A percentile compares a stretch with the other conserved stretches of the same genome.
phyloP scores from a whole-genome alignment of 2,888 invertebrate species.

The Zaprionus bogoriensis region DNA sequence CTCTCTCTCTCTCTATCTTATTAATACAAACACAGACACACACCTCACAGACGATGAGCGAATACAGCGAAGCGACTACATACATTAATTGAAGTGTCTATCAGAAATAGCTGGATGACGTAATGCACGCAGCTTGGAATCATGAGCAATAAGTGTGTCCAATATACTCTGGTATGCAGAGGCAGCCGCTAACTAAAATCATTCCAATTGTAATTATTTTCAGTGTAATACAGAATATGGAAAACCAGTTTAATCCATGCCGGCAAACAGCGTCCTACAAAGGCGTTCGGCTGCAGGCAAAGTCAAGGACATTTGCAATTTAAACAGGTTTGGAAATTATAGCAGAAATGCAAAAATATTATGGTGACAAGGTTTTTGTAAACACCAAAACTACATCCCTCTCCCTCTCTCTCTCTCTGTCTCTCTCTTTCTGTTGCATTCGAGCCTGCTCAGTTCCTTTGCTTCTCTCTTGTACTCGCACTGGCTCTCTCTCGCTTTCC shows the following conservation, averaged over 20 bases:
- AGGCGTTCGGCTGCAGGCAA: slow-evolving; percentile 22
- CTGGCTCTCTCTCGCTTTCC: slow-evolving; percentile 53
- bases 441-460: slow-evolving; percentile 8
- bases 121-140: slow-evolving; percentile 65
- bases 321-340: slow-evolving; percentile 34
- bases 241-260: neutral
- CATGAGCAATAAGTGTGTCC: slow-evolving; percentile 58
- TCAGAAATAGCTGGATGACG: slow-evolving; percentile 80
- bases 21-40: slow-evolving; percentile 29
- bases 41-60: slow-evolving; percentile 20
- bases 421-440: slow-evolving; percentile 12
- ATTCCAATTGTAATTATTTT: neutral
- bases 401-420: neutral
- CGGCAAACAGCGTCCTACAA: slow-evolving; percentile 31
- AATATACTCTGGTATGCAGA: neutral
- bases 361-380: too few species aligned
- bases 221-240: too few species aligned
- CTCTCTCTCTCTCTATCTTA: slow-evolving; percentile 23
- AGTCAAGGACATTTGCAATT: slow-evolving; percentile 65
- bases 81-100: slow-evolving; percentile 75
- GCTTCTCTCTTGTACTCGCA: slow-evolving; percentile 5
- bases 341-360: slow-evolving; percentile 17
- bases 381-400: slow-evolving; percentile 34
- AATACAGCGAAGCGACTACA: slow-evolving; percentile 10
- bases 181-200: neutral